A percentile compares a stretch with the other conserved stretches of the same genome.
Evolutionary conservation across 92 coral and sea anemone species (phyloP).

Genomic region (Montipora capitata): DNA sequence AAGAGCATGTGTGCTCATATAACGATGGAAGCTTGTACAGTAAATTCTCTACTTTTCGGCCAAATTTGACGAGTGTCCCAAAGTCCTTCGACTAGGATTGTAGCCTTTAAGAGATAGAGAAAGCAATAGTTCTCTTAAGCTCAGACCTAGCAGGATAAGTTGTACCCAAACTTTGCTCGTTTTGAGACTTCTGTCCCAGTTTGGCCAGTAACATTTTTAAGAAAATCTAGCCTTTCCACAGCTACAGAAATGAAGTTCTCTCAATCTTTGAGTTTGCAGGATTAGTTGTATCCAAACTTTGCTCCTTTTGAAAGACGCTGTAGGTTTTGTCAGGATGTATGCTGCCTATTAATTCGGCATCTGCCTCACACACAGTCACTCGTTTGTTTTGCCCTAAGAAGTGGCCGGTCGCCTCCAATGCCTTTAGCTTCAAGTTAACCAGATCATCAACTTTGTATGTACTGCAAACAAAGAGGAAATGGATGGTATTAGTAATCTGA

Average conservation of each 20-base stretch:
- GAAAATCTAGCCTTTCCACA: neutral
- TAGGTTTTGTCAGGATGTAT: neutral
- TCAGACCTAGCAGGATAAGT: neutral
- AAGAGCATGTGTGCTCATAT: too few relatives aligned
- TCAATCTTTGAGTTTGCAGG: neutral
- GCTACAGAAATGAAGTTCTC: neutral
- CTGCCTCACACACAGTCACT: slow-evolving; percentile 94
- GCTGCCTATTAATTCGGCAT: slow-evolving; percentile 58
- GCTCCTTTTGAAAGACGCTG: slow-evolving; percentile 22
- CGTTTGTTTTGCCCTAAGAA: slow-evolving; percentile 93
- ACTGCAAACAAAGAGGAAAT: slow-evolving; percentile 43
- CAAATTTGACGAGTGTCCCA: too few relatives aligned
- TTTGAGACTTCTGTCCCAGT: neutral
- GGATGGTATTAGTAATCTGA: too few relatives aligned
- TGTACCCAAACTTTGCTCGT: neutral
- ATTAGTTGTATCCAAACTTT: neutral
- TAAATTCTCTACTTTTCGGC: too few relatives aligned
- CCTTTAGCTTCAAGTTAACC: slow-evolving; percentile 78
- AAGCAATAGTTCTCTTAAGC: neutral
- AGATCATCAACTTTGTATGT: slow-evolving; percentile 82
- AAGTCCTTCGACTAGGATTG: too few relatives aligned
- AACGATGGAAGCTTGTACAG: too few relatives aligned
- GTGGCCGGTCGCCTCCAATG: slow-evolving; percentile 94
- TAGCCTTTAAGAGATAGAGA: too few relatives aligned
- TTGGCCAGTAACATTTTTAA: too few relatives aligned